Conservation (phyloP, 2,888 invertebrate species). For the Volucella inanis region DNA sequence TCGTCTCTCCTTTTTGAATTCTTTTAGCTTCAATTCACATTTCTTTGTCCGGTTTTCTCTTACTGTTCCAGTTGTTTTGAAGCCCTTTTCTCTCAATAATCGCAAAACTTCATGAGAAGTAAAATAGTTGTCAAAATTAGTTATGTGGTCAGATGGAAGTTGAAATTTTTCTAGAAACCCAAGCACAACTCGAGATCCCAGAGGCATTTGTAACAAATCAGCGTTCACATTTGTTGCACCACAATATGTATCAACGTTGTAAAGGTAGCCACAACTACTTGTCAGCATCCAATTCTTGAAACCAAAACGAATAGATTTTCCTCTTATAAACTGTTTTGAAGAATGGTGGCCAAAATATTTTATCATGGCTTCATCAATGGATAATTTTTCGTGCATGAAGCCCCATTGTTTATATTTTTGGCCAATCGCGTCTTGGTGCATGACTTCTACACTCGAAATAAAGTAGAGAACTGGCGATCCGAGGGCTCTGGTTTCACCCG, state of each 20-base stretch:
- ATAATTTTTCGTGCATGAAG: constrained; percentile 10
- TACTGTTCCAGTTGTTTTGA: no score
- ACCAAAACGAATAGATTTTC: no score
- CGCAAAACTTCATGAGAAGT: neutral
- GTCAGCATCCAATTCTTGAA: constrained; percentile 30
- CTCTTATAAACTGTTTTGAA: constrained; percentile 23
- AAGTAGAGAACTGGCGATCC: no score
- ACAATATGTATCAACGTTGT: constrained; percentile 20
- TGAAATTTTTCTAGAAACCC: constrained; percentile 1
- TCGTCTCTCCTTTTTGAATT: no score
- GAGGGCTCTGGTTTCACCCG: no score
- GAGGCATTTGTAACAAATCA: constrained; percentile 19
- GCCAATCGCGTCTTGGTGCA: no score
- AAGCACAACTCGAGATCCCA: constrained; percentile 22
- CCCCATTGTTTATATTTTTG: neutral
- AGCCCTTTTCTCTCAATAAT: constrained; percentile 5
- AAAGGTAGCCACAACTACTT: constrained; percentile 21
- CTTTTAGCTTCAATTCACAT: no score
- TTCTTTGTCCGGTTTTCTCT: no score
- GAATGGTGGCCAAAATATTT: constrained; percentile 9
- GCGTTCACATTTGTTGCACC: constrained; percentile 19
- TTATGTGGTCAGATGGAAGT: constrained; percentile 12
- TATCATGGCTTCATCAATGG: constrained; percentile 18
- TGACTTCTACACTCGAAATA: no score
- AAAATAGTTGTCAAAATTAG: constrained; percentile 18